Evolutionary conservation across 2,888 invertebrate species (phyloP).

Genomic region (Mystacides longicornis): DNA sequence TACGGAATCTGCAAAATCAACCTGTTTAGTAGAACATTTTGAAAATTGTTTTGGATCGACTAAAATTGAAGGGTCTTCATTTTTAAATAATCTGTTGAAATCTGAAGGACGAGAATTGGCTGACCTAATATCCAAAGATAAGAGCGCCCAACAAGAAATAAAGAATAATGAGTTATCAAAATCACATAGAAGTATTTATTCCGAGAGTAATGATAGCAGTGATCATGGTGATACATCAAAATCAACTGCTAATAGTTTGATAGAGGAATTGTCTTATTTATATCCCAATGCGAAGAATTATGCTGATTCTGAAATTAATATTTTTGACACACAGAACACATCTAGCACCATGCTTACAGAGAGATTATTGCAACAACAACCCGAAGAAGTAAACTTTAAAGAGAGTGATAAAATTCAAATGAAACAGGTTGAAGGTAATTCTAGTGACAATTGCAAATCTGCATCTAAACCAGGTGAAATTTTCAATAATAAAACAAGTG

Average conservation of each 20-base stretch:
- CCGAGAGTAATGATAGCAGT: slow-evolving; percentile 9
- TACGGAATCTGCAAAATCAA: background rate
- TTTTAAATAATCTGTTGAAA: background rate
- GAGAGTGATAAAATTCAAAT: too few relatives aligned
- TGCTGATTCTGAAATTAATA: background rate
- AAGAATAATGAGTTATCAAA: background rate
- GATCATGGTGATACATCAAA: slow-evolving; percentile 19
- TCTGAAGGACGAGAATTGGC: background rate
- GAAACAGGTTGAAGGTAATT: too few relatives aligned
- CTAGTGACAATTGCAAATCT: too few relatives aligned
- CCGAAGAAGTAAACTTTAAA: too few relatives aligned
- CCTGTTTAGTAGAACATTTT: background rate
- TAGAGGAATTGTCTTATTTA: slow-evolving; percentile 15
- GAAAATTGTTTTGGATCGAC: background rate
- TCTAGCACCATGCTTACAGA: too few relatives aligned
- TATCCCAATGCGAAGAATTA: background rate
- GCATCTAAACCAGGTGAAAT: too few relatives aligned
- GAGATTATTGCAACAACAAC: too few relatives aligned
- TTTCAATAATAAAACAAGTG: too few relatives aligned
- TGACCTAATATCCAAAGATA: background rate
- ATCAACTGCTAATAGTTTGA: slow-evolving; percentile 18
- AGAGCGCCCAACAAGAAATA: background rate
- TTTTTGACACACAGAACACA: too few relatives aligned
- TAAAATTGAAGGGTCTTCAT: background rate
- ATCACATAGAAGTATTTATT: slow-evolving; percentile 1